Base-by-base conservation (phyloP, 2,888 invertebrate genomes). In the Morpho achilles region DNA sequence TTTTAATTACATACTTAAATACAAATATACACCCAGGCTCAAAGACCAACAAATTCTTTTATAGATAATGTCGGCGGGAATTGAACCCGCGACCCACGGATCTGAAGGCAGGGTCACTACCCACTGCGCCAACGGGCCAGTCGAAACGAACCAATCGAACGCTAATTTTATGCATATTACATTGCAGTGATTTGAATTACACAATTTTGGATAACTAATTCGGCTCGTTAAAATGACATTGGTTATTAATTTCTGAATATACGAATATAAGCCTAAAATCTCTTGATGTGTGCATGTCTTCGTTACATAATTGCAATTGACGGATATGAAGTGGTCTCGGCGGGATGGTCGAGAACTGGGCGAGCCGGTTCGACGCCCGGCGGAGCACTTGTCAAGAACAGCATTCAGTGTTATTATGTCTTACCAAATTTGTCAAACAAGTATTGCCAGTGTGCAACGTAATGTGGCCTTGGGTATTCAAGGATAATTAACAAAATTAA, bases 341-440 rank as follows among this genome's bases (percentile, higher is more conserved):
- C 69, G 62, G 51, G 57, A 46, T 47, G 53, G 22, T 8, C 61
- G 50, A 63, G 80, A 84, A 84, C 84, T 79, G 85, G 77, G 79
- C 70, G 69, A 77, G 78, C 76, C 72, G 76, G 84, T 84, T 83
- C 85, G 84, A 78, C 72, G 81, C 71, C 80, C 82, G 81, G 63
- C 71, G 62, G 73, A 69, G 69, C 80, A 82, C 83, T 83, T 83
- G 62, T 57, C 61, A 54, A 59, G 61, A 58, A 59, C 46, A 39
- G 52, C 44, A 52, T 52, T 52, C 61, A 56, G 50, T 62, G 57
- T 56, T 56, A 22, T 47, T 40, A 40, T 8, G 63, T 58, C 55
- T 58, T 62, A 58, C 60, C 58, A 58, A 62, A 58, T 60, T 46
- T 60, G 58, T 58, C 53, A 53, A 62, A 64, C 62, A 50, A 58